A percentile compares a stretch with the other conserved stretches of the same genome.
Evolutionary conservation across 2,797 vertebrate species (phyloP).

Genomic region (Cetoscarus ocellatus): DNA sequence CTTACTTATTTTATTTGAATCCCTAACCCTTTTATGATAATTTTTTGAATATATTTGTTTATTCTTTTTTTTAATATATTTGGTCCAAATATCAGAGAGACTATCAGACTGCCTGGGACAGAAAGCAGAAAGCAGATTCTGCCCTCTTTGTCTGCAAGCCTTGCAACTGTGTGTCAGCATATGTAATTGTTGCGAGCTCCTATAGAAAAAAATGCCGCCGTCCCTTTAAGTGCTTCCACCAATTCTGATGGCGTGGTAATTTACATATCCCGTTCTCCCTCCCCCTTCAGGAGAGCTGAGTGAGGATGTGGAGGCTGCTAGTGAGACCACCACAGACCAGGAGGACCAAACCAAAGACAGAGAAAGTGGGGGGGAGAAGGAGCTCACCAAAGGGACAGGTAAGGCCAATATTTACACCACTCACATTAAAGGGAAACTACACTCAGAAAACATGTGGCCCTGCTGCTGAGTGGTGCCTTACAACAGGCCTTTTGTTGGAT

Average conservation of each 20-base stretch:
- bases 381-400: constrained; percentile 96
- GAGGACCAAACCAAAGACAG: constrained; percentile 97
- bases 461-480: constrained; percentile 49
- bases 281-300: constrained; percentile 93
- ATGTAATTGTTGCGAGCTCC: constrained; percentile 85
- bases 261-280: constrained; percentile 89
- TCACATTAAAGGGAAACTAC: constrained; percentile 56
- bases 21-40: no score
- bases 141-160: constrained; percentile 83
- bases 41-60: no score
- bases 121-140: constrained; percentile 66
- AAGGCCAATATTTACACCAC: constrained; percentile 76
- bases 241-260: constrained; percentile 89
- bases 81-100: constrained; percentile 56
- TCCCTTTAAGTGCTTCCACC: constrained; percentile 91
- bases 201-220: constrained; percentile 86
- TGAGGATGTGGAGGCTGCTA: constrained; percentile 97
- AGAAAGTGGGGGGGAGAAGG: constrained; percentile 94
- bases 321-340: constrained; percentile 90
- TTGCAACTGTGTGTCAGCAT: constrained; percentile 84
- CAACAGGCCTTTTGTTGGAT: constrained; percentile 55
- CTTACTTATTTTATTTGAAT: no score
- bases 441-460: constrained; percentile 49
- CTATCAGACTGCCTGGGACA: constrained; percentile 59
- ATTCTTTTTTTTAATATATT: constrained; percentile 30